Evolutionary conservation across 2,797 vertebrate genomes (phyloP).

Genomic region (Acipenser oxyrinchus): DNA sequence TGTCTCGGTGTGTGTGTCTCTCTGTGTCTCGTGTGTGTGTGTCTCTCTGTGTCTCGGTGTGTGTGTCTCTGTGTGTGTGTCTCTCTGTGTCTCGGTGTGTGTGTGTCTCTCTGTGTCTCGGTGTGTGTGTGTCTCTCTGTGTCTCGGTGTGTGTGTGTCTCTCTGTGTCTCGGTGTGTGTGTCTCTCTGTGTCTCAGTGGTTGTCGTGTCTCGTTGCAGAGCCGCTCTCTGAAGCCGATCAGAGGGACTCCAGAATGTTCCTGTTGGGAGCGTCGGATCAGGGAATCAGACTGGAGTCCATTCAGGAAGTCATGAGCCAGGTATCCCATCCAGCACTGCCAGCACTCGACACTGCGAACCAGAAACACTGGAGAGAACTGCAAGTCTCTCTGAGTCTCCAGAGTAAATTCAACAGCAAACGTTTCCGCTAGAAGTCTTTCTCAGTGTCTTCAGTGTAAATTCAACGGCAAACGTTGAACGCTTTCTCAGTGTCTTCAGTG

Average conservation of each 20-base stretch:
- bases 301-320: slow-evolving; percentile 61
- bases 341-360: too few species aligned
- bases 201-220: slow-evolving; percentile 36
- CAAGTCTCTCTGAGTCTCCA: not conserved
- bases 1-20: too few species aligned
- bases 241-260: slow-evolving; percentile 47
- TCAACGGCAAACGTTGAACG: not conserved
- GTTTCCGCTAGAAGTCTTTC: not conserved
- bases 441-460: not conserved
- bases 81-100: too few species aligned
- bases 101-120: too few species aligned
- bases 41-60: too few species aligned
- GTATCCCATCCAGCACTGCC: slow-evolving; percentile 28
- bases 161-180: not conserved
- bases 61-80: too few species aligned
- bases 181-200: slow-evolving; percentile 3
- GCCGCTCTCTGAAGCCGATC: slow-evolving; percentile 43
- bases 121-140: too few species aligned
- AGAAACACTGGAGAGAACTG: not conserved
- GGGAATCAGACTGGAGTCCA: slow-evolving; percentile 56
- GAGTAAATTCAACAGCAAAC: not conserved
- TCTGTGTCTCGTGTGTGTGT: too few species aligned
- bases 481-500: not conserved
- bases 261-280: slow-evolving; percentile 42
- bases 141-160: not conserved